Evolutionary conservation across 2,113 vertebrate species (phyloP), one percentile per base, ranked within the genome.

Genomic region (Cyphomyrus plagiostoma): DNA sequence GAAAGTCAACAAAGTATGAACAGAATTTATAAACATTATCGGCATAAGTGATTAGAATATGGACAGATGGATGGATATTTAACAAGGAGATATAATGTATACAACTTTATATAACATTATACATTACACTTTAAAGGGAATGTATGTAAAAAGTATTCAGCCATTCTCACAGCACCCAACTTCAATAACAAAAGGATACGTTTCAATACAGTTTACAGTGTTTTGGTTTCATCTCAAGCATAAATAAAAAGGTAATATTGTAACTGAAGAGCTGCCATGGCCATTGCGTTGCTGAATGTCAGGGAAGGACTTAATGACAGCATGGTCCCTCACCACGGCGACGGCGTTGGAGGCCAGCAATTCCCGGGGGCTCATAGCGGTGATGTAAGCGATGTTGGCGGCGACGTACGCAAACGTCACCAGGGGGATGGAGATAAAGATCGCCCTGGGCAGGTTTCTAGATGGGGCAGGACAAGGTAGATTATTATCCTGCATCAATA

Each of bases 391-490:
- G 35, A 97, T 91, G 88, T 97, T 97, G 92, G 96, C 96, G 91
- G 96, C 96, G 90, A 97, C 95, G 88, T 97, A 97, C 50, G 97
- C 94, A 50, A 97, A 97, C 80, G 97, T 97, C 92, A 97, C 97
- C 94, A 97, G 93, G 13, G 97, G 97, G 91, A 97, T 95, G 90
- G 97, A 97, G 94, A 97, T 97, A 95, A 95, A 97, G 94, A 97
- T 97, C 26, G 97, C 97, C 66, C 94, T 95, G 15, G 97, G 97
- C 48, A 97, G 95, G 90, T 97, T 97, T 94, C 97, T 97, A 93
- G 48, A 88, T 45, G 58, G 70, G 26, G 42, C 42, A 87, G 42
- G 39, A 62, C 3, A 11, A 30, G 6, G 7, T n/a, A 21, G 56
- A 23, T 15, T 19, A 1, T 45, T 49, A 66, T 23, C 0, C 19